A percentile compares a stretch with the other conserved stretches of the same genome.
Conservation (phyloP, 2,888 invertebrate genomes). For the Amorpha juglandis region DNA sequence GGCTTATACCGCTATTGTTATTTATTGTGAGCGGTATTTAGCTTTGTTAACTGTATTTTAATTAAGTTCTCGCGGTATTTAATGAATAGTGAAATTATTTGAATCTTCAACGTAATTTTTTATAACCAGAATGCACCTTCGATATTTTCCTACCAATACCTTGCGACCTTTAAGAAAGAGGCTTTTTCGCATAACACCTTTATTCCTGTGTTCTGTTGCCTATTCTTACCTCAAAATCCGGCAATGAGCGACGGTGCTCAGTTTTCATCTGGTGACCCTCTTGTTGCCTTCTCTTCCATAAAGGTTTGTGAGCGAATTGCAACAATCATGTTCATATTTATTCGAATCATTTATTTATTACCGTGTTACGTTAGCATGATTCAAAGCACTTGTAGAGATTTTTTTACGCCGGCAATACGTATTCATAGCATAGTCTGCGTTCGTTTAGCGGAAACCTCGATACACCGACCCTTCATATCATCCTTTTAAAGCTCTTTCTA, state of each 20-base stretch:
- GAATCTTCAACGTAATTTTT: too few species aligned
- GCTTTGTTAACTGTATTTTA: neutral
- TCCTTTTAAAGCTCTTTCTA: constrained; percentile 24
- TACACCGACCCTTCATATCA: constrained; percentile 18
- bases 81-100: too few species aligned
- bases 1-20: neutral
- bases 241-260: too few species aligned
- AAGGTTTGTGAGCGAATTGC: neutral
- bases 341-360: neutral
- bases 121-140: too few species aligned
- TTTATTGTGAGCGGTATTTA: constrained; percentile 22
- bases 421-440: constrained; percentile 21
- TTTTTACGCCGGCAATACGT: constrained; percentile 16
- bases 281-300: too few species aligned
- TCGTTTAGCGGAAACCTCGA: constrained; percentile 21
- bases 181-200: too few species aligned
- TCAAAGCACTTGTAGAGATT: constrained; percentile 22
- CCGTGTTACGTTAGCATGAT: constrained; percentile 4
- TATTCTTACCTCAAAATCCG: too few species aligned
- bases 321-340: neutral
- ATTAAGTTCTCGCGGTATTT: neutral
- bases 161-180: too few species aligned
- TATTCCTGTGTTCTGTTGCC: too few species aligned
- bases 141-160: too few species aligned
- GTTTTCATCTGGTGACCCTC: too few species aligned